Base-by-base conservation (phyloP, 1,140 invertebrate genomes). In the Lordiphosa clarofinis region DNA sequence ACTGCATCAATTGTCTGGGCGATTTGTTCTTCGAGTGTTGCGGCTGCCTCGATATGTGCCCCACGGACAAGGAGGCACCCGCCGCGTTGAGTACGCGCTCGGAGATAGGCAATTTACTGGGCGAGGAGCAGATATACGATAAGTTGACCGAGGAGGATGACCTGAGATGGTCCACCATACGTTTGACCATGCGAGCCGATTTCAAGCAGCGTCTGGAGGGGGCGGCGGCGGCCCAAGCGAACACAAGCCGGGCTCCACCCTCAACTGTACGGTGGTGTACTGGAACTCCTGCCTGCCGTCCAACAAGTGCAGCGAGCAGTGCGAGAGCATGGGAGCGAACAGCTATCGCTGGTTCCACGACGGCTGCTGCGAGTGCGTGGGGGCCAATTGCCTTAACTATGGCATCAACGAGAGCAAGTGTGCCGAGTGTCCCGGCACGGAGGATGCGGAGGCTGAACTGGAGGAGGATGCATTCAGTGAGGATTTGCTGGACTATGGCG, bases 341-440 rank as follows among this genome's bases (percentile, higher is more conserved):
- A 88, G 86, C 44, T 89, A 88, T 60, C 79, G 97, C 70, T 97
- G 96, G 96, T 98, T 98, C 89, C 96, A 98, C 88, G 95, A 98
- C 88, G 97, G 96, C 4, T 98, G 97, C 86, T 98, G 97, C 90
- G 95, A 98, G 89, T 98, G 97, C 88, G 92, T 98, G 44, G 96
- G 97, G 6, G 92, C 94, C 55, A 94, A 93, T 33, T 98, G 97
- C 84, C 92, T 96, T 11, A 96, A 97, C 87, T 98, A 97, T 89
- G 97, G 97, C 3, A 95, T 97, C 70, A 96, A 96, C 75, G 95
- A 97, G 84, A 96, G 86, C 12, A 69, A 73, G 19, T 89, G 88
- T 46, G 56, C 50, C n/a, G 66, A 66, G 0, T 89, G 88, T 64
- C 88, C 88, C 0, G 87, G 88, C 7, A 13, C 37, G 4, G 72